Base-by-base conservation (phyloP, 2,888 invertebrate species). In the Neuroscelio doddi region DNA sequence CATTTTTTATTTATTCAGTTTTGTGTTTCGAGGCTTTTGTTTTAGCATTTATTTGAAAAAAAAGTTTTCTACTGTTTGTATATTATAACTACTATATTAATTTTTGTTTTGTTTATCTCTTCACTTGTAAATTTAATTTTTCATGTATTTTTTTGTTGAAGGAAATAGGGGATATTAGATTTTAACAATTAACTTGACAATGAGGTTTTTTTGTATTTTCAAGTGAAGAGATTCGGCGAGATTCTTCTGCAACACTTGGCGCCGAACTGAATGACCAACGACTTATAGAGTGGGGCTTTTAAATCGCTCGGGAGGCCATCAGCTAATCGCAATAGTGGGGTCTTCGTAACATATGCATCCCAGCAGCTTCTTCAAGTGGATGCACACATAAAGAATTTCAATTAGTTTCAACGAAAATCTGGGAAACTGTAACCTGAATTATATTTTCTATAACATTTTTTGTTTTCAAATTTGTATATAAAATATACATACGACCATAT, bases 231-330 rank as follows among this genome's bases (percentile, higher is more conserved):
- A 9, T 30, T 32, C 9, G 34, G 17, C 24, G 47, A 38, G n/a
- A 21, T 39, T 58, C 38, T 58, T 49, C 29, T 32, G 14, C 55
- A 41, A 29, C 55, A 64, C 55, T 55, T 64, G 58, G 45, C 49
- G 46, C 53, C 50, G 51, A 38, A 55, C 53, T 55, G 58, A 64
- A 39, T 38, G 44, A 51, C 58, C 55, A 34, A 45, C 38, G 55
- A 51, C 58, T 59, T 59, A 26, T 41, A 55, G 58, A 50, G 47
- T 55, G 58, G 17, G 52, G 64, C 59, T 53, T 64, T 59, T 64
- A 55, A 64, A 52, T 50, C 55, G 42, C 50, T 44, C 55, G 58
- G 45, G 64, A 55, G 59, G 36, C 21, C 53, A 41, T 36, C 10
- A 50, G 55, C 44, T 46, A 55, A 21, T 24, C 36, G 36, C 15